phyloP scores from a whole-genome alignment of 2,888 invertebrate genomes.

The Agrochola lychnidis region DNA sequence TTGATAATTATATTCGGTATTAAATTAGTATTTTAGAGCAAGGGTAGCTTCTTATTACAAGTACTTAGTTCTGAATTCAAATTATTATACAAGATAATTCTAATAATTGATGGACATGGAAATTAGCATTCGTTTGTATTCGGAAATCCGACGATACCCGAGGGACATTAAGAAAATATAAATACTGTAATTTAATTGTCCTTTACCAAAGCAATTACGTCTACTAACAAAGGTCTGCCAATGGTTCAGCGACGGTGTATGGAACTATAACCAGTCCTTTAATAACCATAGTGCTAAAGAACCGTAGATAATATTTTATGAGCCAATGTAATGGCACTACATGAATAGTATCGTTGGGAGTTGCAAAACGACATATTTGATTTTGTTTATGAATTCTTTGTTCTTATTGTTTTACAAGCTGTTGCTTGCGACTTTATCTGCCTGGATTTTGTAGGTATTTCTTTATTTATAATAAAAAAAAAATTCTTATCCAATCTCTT shows the following conservation, averaged over 20 bases:
- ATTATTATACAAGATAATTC: too few relatives aligned
- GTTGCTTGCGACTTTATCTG: not conserved
- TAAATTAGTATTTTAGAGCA: too few relatives aligned
- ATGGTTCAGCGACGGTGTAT: constrained; percentile 27
- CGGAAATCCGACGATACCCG: too few relatives aligned
- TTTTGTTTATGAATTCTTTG: constrained; percentile 12
- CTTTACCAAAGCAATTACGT: constrained; percentile 27
- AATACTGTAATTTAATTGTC: constrained; percentile 26
- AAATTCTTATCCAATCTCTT: too few relatives aligned
- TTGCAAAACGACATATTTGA: constrained; percentile 42
- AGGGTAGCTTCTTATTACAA: too few relatives aligned
- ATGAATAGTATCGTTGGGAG: constrained; percentile 45
- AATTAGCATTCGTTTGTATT: too few relatives aligned
- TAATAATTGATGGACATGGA: too few relatives aligned
- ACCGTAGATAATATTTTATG: constrained; percentile 63
- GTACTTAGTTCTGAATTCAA: too few relatives aligned
- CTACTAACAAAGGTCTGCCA: constrained; percentile 21
- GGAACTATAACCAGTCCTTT: constrained; percentile 33
- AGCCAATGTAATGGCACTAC: constrained; percentile 56
- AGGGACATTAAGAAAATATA: too few relatives aligned
- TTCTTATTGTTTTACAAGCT: not conserved
- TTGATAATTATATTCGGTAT: too few relatives aligned
- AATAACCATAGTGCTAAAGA: constrained; percentile 48
- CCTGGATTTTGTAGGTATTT: not conserved
- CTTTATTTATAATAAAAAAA: too few relatives aligned